Conservation (phyloP, 2,888 invertebrate genomes). For the Drosophila meridiana region DNA sequence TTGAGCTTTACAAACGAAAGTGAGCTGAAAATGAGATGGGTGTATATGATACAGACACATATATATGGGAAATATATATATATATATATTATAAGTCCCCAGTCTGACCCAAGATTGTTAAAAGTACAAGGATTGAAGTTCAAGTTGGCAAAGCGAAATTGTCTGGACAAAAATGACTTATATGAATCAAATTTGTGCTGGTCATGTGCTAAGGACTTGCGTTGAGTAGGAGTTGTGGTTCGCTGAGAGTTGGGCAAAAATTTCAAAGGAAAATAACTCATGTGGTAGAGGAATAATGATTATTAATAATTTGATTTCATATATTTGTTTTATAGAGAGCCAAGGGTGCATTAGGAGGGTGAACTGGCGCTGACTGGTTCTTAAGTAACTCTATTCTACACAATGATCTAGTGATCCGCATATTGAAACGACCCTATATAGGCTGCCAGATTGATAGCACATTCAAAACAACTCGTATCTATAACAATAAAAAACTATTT, state of each 20-base stretch:
- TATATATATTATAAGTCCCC: neutral
- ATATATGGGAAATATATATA: neutral
- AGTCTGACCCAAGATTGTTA: slow-evolving; percentile 22
- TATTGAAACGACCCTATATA: no score
- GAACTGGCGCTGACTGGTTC: no score
- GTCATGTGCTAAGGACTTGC: neutral
- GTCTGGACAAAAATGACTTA: slow-evolving; percentile 14
- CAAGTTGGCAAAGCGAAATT: slow-evolving; percentile 15
- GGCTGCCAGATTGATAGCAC: no score
- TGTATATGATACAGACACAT: neutral
- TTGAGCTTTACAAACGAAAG: slow-evolving; percentile 36
- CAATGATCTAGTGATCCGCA: no score
- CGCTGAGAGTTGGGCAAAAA: neutral
- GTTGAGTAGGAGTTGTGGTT: neutral
- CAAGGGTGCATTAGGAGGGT: neutral
- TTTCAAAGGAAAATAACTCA: neutral
- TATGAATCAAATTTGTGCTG: slow-evolving; percentile 6
- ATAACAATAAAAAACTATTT: no score
- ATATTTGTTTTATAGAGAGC: neutral
- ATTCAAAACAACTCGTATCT: no score
- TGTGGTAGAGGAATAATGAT: neutral
- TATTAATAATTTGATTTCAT: neutral
- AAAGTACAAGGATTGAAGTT: slow-evolving; percentile 8
- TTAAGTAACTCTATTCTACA: no score
- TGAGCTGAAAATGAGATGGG: slow-evolving; percentile 23